These are phyloP conservation scores for Villa cingulata DNA, from an alignment of 2,888 invertebrate species.

Conservation along the genomic window DNA sequence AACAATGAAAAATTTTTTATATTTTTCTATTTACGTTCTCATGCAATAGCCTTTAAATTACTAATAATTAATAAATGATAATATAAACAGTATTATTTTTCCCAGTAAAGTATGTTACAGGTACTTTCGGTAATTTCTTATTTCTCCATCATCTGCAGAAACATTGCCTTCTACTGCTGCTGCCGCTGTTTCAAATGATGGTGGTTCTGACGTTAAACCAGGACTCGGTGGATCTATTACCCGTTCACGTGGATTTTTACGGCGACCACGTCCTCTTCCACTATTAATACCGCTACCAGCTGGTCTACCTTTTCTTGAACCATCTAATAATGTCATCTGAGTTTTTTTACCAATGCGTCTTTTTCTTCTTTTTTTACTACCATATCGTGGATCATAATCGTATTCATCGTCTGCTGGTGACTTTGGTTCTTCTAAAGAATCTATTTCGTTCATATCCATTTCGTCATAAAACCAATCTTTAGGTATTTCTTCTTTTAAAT, in stretches of 20 bases:
- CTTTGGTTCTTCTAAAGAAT: conserved; percentile 81
- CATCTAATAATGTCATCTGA: conserved; percentile 2
- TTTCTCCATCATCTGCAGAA: conserved; percentile 17
- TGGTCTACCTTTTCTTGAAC: conserved; percentile 12
- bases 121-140: conserved; percentile 34
- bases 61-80: neutral
- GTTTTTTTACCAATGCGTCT: conserved; percentile 30
- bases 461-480: conserved; percentile 88
- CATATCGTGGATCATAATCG: conserved; percentile 58
- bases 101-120: conserved; percentile 24
- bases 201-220: conserved; percentile 31
- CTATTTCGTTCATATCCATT: conserved; percentile 79
- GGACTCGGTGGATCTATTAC: conserved; percentile 25
- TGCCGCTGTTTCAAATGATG: conserved; percentile 35
- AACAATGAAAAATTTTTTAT: no score
- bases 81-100: neutral
- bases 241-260: conserved; percentile 13
- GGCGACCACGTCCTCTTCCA: conserved; percentile 26
- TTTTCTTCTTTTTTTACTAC: conserved; percentile 35
- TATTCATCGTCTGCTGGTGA: conserved; percentile 85
- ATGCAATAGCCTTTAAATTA: neutral
- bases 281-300: conserved; percentile 22
- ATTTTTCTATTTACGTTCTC: no score
- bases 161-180: conserved; percentile 27
- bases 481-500: conserved; percentile 61